phyloP scores from a whole-genome alignment of 2,888 invertebrate species.

The Melanophora roralis region DNA sequence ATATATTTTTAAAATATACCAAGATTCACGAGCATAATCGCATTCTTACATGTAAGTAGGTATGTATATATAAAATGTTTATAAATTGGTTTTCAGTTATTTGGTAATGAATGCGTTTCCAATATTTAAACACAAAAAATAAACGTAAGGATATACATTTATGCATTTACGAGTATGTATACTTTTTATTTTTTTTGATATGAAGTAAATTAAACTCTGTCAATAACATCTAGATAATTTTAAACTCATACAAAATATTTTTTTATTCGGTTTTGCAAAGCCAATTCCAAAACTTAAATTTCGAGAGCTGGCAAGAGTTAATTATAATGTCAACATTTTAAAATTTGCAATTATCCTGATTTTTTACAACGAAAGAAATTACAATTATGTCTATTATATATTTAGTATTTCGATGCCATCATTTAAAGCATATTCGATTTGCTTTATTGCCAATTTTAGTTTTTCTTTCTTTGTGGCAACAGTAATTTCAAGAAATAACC shows the following conservation, averaged over 20 bases:
- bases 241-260: conserved; percentile 27
- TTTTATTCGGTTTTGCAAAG: conserved; percentile 39
- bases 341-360: conserved; percentile 25
- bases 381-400: background rate
- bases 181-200: conserved; percentile 3
- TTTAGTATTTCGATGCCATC: conserved; percentile 28
- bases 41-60: too few relatives aligned
- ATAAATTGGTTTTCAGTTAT: conserved; percentile 12
- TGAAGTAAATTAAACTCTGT: conserved; percentile 54
- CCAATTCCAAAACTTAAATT: background rate
- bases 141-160: background rate
- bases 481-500: background rate
- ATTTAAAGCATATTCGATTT: background rate
- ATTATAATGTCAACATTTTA: conserved; percentile 44
- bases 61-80: too few relatives aligned
- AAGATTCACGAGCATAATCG: too few relatives aligned
- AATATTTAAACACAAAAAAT: background rate
- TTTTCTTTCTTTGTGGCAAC: conserved; percentile 3
- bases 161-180: background rate
- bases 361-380: conserved; percentile 31
- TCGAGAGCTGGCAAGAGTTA: background rate
- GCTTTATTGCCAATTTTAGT: conserved; percentile 11
- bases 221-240: conserved; percentile 44
- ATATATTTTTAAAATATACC: conserved; percentile 31
- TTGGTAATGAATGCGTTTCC: conserved; percentile 33